Evolutionary conservation across 2,888 invertebrate genomes (phyloP), one percentile per base, ranked within the genome.

Genomic region (Nemotelus nigrinus): DNA sequence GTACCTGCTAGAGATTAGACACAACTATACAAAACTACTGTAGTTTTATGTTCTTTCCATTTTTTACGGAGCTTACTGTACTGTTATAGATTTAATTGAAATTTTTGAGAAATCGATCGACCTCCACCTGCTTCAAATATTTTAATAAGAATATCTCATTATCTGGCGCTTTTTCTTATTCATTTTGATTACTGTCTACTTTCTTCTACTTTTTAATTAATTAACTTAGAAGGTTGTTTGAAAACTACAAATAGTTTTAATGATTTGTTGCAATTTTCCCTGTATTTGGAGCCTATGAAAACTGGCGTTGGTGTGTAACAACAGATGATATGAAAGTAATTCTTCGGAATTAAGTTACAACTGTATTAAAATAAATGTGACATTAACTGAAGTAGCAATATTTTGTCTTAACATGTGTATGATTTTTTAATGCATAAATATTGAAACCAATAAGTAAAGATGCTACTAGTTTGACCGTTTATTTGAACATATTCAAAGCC

Each of bases 1-100:
- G 97, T 97, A 81, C 96, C 96, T 2, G 93, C 94, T 80, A 95
- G 95, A 88, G 96, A 96, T 88, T 93, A 92, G 89, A 80, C 75
- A 65, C 43, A 63, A 39, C 25, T 39, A 44, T n/a, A 57, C 53
- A 72, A 8, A 39, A 7, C n/a, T 57, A 71, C 44, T 43, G 39
- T 60, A 70, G 7, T 70, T 55, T 53, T 39, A 70, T n/a, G 5
- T 68, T 64, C 25, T 25, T 64, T 64, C 63, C 64, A 50, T 64
- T 50, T 75, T 60, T 60, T 60, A 72, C 58, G 41, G 47, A 74
- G 39, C 41, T 63, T 58, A 72, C 44, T 57, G 25, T 63, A 48
- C 45, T 63, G 60, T 47, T 76, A 25, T 76, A 76, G 50, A 53
- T 65, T 76, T 74, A 60, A 74, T 63, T 60, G 63, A 50, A 71